These are phyloP conservation scores for Spea multiplicata DNA, from an alignment of 2,113 vertebrate genomes.

Conservation along the genomic window DNA sequence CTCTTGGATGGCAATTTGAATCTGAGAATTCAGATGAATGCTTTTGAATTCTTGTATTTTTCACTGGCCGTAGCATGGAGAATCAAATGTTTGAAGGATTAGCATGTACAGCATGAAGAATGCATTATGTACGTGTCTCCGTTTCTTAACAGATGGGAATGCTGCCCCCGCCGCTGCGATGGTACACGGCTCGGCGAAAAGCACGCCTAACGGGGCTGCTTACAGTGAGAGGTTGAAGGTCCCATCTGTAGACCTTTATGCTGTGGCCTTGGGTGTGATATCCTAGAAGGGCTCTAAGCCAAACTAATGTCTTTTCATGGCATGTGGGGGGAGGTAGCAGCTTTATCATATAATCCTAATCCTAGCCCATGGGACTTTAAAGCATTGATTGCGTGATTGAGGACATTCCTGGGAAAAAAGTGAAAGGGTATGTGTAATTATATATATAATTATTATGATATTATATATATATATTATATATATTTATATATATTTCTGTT, in stretches of 20 bases:
- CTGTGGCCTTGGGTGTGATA: neutral
- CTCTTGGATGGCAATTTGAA: too few species aligned
- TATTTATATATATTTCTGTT: too few species aligned
- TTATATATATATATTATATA: too few species aligned
- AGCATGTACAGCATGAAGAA: neutral
- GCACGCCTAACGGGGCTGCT: neutral
- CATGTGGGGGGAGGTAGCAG: neutral
- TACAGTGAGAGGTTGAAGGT: neutral
- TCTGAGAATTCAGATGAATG: too few species aligned
- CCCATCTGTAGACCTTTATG: neutral
- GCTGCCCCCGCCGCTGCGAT: neutral
- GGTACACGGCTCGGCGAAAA: neutral
- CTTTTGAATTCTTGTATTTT: neutral
- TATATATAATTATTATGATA: too few species aligned
- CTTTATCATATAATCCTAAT: neutral
- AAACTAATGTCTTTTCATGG: neutral
- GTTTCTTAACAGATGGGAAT: neutral
- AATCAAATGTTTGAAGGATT: neutral
- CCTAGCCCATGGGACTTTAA: neutral
- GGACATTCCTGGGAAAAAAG: too few species aligned
- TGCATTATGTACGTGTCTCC: neutral
- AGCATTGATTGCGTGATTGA: neutral
- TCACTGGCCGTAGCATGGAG: neutral
- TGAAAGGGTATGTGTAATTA: too few species aligned
- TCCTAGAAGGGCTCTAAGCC: neutral